Base-by-base conservation (phyloP, 2,888 invertebrate genomes). In the Ectropis crepuscularia region DNA sequence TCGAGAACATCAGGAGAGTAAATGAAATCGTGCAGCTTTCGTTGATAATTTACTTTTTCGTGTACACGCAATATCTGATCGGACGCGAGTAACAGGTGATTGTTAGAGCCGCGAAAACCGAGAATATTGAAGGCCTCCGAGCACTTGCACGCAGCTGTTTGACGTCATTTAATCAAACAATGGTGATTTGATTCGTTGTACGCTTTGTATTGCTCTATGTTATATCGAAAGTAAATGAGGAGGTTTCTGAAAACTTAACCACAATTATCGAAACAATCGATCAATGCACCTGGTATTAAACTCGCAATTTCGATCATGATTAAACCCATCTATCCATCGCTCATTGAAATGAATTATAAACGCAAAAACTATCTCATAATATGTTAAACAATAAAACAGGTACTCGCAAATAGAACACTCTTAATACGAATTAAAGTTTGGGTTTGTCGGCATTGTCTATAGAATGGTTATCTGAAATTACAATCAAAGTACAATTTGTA, bases 141-240 rank as follows among this genome's bases (percentile, higher is more conserved):
- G 43, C 47, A 51, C 53, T 54, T 45, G 53, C 58, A 77, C 77
- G 78, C 72, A 65, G 71, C 72, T 71, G 65, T 71, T 68, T 83
- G 84, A 86, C 86, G 85, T 83, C 85, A 84, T 73, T 28, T 72
- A 74, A 74, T 75, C 77, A 82, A 86, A 87, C 88, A 87, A 88
- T 84, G 72, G 81, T 74, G 72, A 74, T 82, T 82, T 83, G 83
- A 88, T 86, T 84, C 66, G 77, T 72, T 57, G 68, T 78, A 73
- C 69, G 63, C 64, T 41, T 51, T 62, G 70, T 77, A 76, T 78
- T 79, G 77, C 72, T 70, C 63, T 67, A 72, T 69, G 67, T 69
- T 73, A 69, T 75, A 78, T 68, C 69, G 72, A 86, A 87, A 87
- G 83, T 77, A 71, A 75, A 73, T 72, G 66, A 70, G 73, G 66